Evolutionary conservation across 2,113 vertebrate genomes (phyloP), one percentile per base, ranked within the genome.

Genomic region (Hassar affinis): DNA sequence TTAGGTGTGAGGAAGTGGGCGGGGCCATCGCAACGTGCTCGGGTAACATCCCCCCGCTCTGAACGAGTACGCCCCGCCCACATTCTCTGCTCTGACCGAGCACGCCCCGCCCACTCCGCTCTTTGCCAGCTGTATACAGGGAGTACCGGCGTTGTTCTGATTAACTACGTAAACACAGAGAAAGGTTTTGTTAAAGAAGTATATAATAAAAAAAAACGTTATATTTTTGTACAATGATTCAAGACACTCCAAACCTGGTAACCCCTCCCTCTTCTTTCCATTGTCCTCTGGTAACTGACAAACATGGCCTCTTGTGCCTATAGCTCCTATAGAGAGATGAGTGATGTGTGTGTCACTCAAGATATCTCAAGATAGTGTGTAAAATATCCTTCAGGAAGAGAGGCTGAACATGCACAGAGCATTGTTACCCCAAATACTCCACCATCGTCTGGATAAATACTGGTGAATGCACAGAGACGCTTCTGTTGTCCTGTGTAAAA

Each of bases 271-370:
- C 49, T 15, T 52, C 47, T 59, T 20, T 81, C 64, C 22, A 45
- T 54, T 33, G 27, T 54, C 1, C 6, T 74, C n/a, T 30, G 33
- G 62, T 52, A 45, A 68, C 79, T 51, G 56, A 42, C 33, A n/a
- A 82, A 82, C 79, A 72, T 61, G 59, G 47, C 27, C 47, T 80
- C 66, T n/a, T 47, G 15, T 25, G 66, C 22, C 42, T 49, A 76
- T 9, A 20, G 49, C 10, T 78, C 38, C 15, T 42, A 18, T 35
- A 45, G 20, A 27, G 8, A 17, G 35, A 7, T 47, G 78, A 77
- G 54, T n/a, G 57, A 78, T 22, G 35, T 52, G 35, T 66, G n/a
- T n/a, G n/a, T n/a, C 35, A 56, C 47, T 20, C 20, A 49, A 83
- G 66, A 69, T 30, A 57, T 82, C 78, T 72, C 80, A 42, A 15